Conservation (phyloP, 64 coral and sea anemone species). For the Pocillopora damicornis region DNA sequence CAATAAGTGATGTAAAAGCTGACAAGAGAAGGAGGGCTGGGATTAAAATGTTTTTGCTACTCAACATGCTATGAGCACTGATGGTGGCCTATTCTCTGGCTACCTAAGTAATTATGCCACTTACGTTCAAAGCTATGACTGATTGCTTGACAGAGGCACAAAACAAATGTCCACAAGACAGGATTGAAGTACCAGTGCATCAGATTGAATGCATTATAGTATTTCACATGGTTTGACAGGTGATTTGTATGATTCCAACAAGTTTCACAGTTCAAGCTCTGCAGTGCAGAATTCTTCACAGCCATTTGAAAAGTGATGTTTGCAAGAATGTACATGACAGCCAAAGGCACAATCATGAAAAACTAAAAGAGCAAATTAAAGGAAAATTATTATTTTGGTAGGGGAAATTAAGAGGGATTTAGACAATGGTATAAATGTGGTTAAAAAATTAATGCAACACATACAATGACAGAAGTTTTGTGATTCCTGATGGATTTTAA, state of each 20-base stretch:
- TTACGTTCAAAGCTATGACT: conserved; percentile 78
- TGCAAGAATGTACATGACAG: conserved; percentile 52
- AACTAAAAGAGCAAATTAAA: conserved; percentile 18
- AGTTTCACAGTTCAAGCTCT: neutral
- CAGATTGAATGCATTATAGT: conserved; percentile 52
- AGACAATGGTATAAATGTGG: no score
- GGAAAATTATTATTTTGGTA: neutral
- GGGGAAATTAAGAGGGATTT: no score
- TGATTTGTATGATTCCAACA: conserved; percentile 47
- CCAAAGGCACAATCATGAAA: conserved; percentile 61
- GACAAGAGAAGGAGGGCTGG: no score
- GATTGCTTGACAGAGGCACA: conserved; percentile 52
- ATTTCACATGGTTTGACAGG: conserved; percentile 16
- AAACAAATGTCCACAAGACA: conserved; percentile 17
- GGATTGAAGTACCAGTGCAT: conserved; percentile 71
- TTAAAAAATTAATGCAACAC: no score
- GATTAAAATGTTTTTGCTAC: no score
- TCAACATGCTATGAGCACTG: neutral
- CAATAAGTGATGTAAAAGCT: no score
- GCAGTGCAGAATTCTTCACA: conserved; percentile 38
- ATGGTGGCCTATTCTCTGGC: no score
- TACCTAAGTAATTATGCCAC: neutral
- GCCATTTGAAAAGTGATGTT: conserved; percentile 79
- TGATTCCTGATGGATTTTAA: no score
- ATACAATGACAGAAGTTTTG: no score